Base-by-base conservation (phyloP, 2,113 vertebrate species). In the Sula dactylatra region DNA sequence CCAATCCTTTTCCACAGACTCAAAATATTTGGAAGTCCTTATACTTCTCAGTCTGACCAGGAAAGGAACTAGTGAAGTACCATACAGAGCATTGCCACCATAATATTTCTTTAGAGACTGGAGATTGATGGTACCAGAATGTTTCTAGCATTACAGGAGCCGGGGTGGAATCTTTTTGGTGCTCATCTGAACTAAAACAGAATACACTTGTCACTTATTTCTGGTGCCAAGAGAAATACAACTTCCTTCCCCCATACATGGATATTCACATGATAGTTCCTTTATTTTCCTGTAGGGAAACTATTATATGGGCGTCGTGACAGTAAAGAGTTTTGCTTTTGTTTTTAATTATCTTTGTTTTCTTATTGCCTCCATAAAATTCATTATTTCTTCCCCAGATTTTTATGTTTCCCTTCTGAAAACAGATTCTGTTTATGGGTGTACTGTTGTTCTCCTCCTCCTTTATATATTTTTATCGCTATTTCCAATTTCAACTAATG, bases 321-420 rank as follows among this genome's bases (percentile, higher is more conserved):
- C 4, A 9, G n/a, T 65, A 40, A 88, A 86, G n/a, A 71, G 52
- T 64, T 83, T 25, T 20, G 66, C 14, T 4, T 92, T 92, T 67
- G 44, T 7, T 91, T 79, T 93, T 88, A 90, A 94, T 92, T 79
- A 88, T 86, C 70, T 85, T 55, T 86, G 55, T 82, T 93, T 90
- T 88, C 56, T 86, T 21, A 38, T 18, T 59, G 26, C 49, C 34
- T 73, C 49, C 54, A 55, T 82, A 81, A 90, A 94, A 84, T 84
- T 65, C 18, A 2, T 82, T 85, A 62, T 70, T 81, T 86, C 77
- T 93, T 91, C 42, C 14, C 9, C 20, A 58, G 42, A 22, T 62
- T 84, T 94, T 87, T 95, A 89, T 72, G 29, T 77, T 21, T 93
- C 72, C 73, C 78, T 82, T 92, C 72, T 71, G 81, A 88, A 87